Base-by-base conservation (phyloP, 2,797 vertebrate genomes). In the Sparus aurata region DNA sequence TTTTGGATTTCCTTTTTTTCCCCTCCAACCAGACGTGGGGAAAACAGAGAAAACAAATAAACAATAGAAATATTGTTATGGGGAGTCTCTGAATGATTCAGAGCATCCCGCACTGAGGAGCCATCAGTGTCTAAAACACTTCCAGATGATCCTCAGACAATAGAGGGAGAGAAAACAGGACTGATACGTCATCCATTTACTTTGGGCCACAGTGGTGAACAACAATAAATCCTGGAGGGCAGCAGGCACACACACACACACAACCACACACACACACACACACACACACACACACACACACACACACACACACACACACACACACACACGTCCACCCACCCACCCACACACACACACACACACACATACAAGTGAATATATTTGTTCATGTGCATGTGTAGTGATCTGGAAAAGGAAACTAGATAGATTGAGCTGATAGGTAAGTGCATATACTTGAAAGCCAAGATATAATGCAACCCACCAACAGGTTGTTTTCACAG, bases 131-230 rank as follows among this genome's bases (percentile, higher is more conserved):
- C 84, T 73, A 91, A 94, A 95, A 90, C 83, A 89, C 83, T 95
- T 96, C 94, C 94, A 96, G 94, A 96, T 95, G 95, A 91, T 79
- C 53, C 68, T 77, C 84, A 85, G 90, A 93, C 85, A 94, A 90
- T 92, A 87, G 87, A 85, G 84, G 77, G 57, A 90, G 87, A 75
- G 81, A 84, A 89, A 88, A 85, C 81, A 90, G 83, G 81, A 75
- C 34, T 54, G 77, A 86, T 62, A 91, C 89, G 90, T 94, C 89
- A 94, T 92, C 80, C 91, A 92, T 94, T 94, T 94, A 91, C 91
- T 93, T 91, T 93, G 89, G 89, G 86, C 84, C 83, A 80, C 79
- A 87, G 80, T 79, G 88, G 80, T 81, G 87, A 91, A 89, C 84
- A 86, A 93, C 91, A 92, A 91, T 91, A 88, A 89, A 88, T 85